Evolutionary conservation across 2,888 invertebrate species (phyloP), one percentile per base, ranked within the genome.

Genomic region (Trilocha varians): DNA sequence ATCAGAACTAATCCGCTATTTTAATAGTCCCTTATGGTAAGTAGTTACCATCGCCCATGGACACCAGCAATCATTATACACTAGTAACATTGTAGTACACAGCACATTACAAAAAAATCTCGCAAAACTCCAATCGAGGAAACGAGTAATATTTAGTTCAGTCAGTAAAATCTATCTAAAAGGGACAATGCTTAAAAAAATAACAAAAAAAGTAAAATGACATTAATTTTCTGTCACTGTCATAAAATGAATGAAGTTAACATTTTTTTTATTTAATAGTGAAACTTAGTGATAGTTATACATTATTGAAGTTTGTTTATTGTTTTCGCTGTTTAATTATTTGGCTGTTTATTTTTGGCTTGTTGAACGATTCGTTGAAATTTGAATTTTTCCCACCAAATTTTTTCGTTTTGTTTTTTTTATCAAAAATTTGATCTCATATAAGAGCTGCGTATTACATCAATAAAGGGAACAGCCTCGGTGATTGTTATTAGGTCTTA

Each of bases 321-420:
- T 78, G 82, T 80, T 84, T 84, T 80, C 78, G 85, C 85, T 83
- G 84, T 83, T 78, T 76, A 82, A 79, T 80, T 64, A 69, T 71
- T 78, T 70, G 69, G 70, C 72, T 73, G 70, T 71, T 59, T 44
- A 46, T 39, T 62, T 57, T 56, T 51, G 53, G 75, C 77, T 76
- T 71, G 61, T 75, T 77, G 77, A 79, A 78, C 59, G 63, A 54
- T 76, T 74, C 58, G 71, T 77, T 75, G 43, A 57, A 47, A 49
- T 46, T 48, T 53, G 57, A 58, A 57, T 59, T 63, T 65, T 64
- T 65, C 70, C 72, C 68, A 66, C 65, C 68, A n/a, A n/a, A n/a
- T 69, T 62, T 64, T 60, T 58, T 60, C 69, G 64, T 63, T 61
- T 66, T 67, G 57, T 66, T 58, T 63, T 56, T 64, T 57, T 57